Evolutionary conservation across 2,797 vertebrate genomes (phyloP).

Genomic region (Scleropages formosus): DNA sequence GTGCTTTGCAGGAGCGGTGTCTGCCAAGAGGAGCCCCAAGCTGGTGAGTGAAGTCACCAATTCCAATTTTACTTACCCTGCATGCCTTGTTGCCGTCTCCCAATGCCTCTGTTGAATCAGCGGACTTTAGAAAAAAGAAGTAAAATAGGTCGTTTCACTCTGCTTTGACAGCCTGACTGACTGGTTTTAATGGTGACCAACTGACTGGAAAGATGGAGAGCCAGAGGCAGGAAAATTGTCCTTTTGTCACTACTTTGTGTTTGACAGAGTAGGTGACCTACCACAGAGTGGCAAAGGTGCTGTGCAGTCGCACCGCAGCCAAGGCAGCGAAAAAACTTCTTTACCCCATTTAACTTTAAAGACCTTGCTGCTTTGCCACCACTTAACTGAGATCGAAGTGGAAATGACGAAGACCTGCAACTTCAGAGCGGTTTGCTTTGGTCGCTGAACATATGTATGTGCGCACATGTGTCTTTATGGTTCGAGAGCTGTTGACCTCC

Average conservation of each 20-base stretch:
- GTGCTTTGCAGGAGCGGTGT: slow-evolving; percentile 93
- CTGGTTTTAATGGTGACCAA: slow-evolving; percentile 51
- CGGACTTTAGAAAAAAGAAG: neutral
- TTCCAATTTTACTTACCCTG: neutral
- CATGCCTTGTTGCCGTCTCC: neutral
- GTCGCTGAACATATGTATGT: too few species aligned
- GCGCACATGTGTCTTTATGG: too few species aligned
- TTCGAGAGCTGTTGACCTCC: too few species aligned
- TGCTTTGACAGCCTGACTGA: neutral
- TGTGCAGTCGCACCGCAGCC: neutral
- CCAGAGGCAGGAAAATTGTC: slow-evolving; percentile 27
- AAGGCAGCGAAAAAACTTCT: neutral
- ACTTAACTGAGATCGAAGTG: neutral
- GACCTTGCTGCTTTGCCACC: neutral
- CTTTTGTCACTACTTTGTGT: neutral
- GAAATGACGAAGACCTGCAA: neutral
- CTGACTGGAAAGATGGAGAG: slow-evolving; percentile 47
- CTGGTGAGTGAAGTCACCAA: slow-evolving; percentile 77
- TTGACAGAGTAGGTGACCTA: neutral
- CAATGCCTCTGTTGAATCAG: neutral
- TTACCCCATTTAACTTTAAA: neutral
- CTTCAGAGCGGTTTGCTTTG: neutral
- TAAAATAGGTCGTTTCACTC: neutral
- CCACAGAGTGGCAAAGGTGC: neutral
- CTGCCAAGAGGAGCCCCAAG: slow-evolving; percentile 97